Percentiles rank a stretch among this genome's conserved stretches.
phyloP scores from a whole-genome alignment of 2,113 vertebrate genomes.

The Rhinoderma darwinii region DNA sequence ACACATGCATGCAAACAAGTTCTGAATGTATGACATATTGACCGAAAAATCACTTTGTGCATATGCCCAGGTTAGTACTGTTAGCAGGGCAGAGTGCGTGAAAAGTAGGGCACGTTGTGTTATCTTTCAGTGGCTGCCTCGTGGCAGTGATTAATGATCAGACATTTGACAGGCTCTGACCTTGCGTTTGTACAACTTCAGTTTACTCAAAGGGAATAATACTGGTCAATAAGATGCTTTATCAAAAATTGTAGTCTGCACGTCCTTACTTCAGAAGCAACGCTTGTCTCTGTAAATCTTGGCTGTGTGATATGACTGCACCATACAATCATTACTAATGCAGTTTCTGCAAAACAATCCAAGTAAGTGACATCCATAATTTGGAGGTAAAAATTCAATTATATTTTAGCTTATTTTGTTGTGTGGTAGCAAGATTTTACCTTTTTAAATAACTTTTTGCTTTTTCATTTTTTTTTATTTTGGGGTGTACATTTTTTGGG shows the following conservation, averaged over 20 bases:
- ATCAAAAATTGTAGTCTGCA: slow-evolving; percentile 18
- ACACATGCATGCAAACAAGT: background rate
- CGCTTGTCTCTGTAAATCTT: background rate
- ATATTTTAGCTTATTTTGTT: too few species aligned
- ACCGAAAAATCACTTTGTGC: background rate
- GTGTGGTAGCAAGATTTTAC: too few species aligned
- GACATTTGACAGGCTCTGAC: slow-evolving; percentile 45
- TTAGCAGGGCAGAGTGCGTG: background rate
- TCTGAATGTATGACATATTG: background rate
- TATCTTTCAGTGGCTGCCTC: background rate
- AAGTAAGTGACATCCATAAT: background rate
- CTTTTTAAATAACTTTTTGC: too few species aligned
- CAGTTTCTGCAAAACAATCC: background rate
- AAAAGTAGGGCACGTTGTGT: background rate
- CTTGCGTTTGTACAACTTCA: slow-evolving; percentile 47
- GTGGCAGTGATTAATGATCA: slow-evolving; percentile 48
- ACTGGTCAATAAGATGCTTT: slow-evolving; percentile 38
- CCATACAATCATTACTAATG: slow-evolving; percentile 15
- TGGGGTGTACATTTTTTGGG: too few species aligned
- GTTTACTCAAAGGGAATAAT: slow-evolving; percentile 17
- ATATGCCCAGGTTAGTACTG: background rate
- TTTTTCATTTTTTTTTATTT: too few species aligned
- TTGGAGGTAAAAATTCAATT: background rate
- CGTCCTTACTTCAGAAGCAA: background rate
- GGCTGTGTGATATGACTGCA: background rate